Percentiles rank a stretch among this genome's conserved stretches.
These are phyloP conservation scores for Spicauda simplicius DNA, from an alignment of 2,888 invertebrate species.

Conservation along the genomic window DNA sequence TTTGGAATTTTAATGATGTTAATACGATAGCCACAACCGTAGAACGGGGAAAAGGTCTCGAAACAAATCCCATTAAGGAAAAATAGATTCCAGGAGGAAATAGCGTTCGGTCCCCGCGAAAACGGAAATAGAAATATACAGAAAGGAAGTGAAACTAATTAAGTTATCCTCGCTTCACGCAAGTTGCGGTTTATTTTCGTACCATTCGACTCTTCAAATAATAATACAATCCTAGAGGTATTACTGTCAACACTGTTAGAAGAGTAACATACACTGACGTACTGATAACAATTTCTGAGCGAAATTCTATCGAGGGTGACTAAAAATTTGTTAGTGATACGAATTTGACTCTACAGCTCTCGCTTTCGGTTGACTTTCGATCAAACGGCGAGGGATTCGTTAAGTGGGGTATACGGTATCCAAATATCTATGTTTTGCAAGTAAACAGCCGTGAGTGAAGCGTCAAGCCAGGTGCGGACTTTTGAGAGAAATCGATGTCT, in stretches of 20 bases:
- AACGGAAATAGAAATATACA: slow-evolving; percentile 82
- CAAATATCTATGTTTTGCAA: slow-evolving; percentile 80
- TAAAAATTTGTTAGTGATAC: slow-evolving; percentile 45
- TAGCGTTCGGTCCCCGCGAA: slow-evolving; percentile 70
- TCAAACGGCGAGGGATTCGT: slow-evolving; percentile 48
- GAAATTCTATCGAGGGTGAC: slow-evolving; percentile 65
- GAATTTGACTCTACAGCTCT: slow-evolving; percentile 51
- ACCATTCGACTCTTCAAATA: slow-evolving; percentile 72
- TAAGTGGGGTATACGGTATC: slow-evolving; percentile 70
- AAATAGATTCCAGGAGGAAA: slow-evolving; percentile 76
- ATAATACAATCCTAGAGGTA: slow-evolving; percentile 63
- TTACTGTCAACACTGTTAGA: slow-evolving; percentile 75
- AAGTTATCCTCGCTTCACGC: slow-evolving; percentile 78
- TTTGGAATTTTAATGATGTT: slow-evolving; percentile 65
- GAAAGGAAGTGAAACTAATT: slow-evolving; percentile 83
- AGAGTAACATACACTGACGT: slow-evolving; percentile 72
- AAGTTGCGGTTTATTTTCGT: slow-evolving; percentile 80
- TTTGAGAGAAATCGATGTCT: slow-evolving; percentile 61
- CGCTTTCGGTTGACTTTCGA: slow-evolving; percentile 53
- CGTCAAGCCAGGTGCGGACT: slow-evolving; percentile 79
- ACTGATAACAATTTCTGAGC: slow-evolving; percentile 70
- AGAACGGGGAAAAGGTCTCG: slow-evolving; percentile 57
- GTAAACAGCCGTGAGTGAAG: slow-evolving; percentile 79
- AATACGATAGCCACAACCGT: slow-evolving; percentile 53
- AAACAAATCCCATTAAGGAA: slow-evolving; percentile 78